phyloP scores from a whole-genome alignment of 2,888 invertebrate species.

The Cheilosia variabilis region DNA sequence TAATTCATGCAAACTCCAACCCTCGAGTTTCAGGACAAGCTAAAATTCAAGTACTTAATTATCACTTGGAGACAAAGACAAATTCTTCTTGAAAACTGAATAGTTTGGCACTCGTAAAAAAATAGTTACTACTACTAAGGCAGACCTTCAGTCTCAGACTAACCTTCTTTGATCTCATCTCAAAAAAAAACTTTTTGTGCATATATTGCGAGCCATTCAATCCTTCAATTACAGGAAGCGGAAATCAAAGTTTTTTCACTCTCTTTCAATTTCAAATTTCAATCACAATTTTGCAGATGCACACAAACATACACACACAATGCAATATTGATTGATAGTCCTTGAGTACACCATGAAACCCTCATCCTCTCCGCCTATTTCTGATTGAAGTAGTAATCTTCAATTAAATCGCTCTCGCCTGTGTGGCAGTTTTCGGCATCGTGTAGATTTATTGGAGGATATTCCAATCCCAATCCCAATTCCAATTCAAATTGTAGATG shows the following conservation, averaged over 20 bases:
- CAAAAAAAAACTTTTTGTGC: background rate
- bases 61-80: background rate
- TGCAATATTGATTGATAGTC: conserved; percentile 55
- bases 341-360: conserved; percentile 45
- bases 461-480: conserved; percentile 5
- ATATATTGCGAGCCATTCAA: conserved; percentile 1
- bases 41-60: no score
- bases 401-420: conserved; percentile 66
- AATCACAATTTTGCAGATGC: conserved; percentile 67
- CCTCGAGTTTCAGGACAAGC: no score
- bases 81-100: background rate
- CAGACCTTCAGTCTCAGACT: conserved; percentile 2
- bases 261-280: conserved; percentile 59
- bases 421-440: conserved; percentile 44
- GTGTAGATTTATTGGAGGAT: conserved; percentile 10
- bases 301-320: conserved; percentile 5
- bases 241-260: conserved; percentile 66
- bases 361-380: conserved; percentile 32
- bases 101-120: conserved; percentile 3
- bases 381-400: conserved; percentile 61
- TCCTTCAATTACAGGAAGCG: conserved; percentile 59
- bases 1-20: no score
- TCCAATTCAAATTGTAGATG: no score
- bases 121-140: background rate
- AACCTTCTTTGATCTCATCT: conserved; percentile 34